Evolutionary conservation across 2,113 vertebrate species (phyloP).

Genomic region (Labeo rohita): DNA sequence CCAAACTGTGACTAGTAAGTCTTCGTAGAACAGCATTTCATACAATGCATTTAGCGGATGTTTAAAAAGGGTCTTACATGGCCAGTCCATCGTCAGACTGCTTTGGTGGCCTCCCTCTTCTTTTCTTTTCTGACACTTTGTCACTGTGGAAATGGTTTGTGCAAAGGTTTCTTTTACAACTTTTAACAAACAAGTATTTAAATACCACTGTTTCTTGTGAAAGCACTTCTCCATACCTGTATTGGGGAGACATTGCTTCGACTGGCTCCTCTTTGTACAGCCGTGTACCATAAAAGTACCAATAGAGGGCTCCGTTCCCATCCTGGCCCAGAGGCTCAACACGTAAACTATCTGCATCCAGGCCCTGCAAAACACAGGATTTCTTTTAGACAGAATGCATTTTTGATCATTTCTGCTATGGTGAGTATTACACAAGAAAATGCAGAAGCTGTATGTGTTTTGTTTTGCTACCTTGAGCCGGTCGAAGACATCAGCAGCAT

Average conservation of each 20-base stretch:
- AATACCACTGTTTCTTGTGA: not conserved
- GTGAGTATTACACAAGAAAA: not conserved
- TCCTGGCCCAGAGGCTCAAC: constrained; percentile 96
- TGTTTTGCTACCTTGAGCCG: constrained; percentile 93
- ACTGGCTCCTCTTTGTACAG: constrained; percentile 94
- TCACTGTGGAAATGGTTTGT: constrained; percentile 60
- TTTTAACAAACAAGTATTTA: not conserved
- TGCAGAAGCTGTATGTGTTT: not conserved
- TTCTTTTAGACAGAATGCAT: not conserved
- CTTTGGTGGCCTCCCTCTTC: constrained; percentile 93
- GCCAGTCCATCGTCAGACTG: constrained; percentile 78
- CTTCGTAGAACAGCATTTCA: not conserved
- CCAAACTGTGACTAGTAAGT: not conserved
- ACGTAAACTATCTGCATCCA: constrained; percentile 94
- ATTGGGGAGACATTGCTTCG: constrained; percentile 71
- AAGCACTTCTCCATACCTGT: constrained; percentile 74
- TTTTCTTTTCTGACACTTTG: constrained; percentile 79
- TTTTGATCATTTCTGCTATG: not conserved
- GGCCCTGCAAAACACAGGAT: constrained; percentile 76
- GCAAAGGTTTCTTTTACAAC: not conserved
- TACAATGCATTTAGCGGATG: not conserved
- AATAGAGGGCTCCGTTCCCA: constrained; percentile 92
- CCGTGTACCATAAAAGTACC: constrained; percentile 97
- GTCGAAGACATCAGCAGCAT: constrained; percentile 96
- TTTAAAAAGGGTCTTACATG: constrained; percentile 73